Percentiles rank a stretch among this genome's conserved stretches.
Conservation (phyloP, 1,140 invertebrate genomes). For the Trichonephila clavipes region DNA sequence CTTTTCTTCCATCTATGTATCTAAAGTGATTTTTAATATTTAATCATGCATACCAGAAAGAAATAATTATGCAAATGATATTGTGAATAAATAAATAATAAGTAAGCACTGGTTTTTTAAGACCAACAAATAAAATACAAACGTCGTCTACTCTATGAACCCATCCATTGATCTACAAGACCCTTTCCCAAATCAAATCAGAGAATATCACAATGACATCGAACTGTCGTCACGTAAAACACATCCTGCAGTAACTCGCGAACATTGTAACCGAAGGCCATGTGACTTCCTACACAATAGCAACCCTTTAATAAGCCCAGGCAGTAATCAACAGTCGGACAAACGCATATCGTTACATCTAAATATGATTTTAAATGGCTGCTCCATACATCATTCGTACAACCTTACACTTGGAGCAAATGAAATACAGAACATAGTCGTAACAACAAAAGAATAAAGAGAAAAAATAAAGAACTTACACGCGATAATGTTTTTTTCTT, state of each 20-base stretch:
- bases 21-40: no score
- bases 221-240: constrained; percentile 27
- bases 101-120: no score
- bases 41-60: no score
- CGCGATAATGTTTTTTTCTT: constrained; percentile 29
- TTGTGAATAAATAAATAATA: no score
- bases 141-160: neutral
- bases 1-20: no score
- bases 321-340: constrained; percentile 29
- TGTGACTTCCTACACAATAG: constrained; percentile 27
- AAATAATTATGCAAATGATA: no score
- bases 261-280: constrained; percentile 26
- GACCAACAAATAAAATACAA: no score
- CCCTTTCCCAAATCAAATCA: neutral
- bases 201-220: neutral
- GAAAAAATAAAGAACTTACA: neutral
- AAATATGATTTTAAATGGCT: constrained; percentile 35
- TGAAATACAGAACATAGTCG: constrained; percentile 26
- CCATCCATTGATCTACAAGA: neutral
- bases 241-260: constrained; percentile 13
- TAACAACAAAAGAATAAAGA: constrained; percentile 10
- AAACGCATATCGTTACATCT: constrained; percentile 34
- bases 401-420: constrained; percentile 28
- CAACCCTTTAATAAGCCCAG: neutral
- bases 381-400: constrained; percentile 16